phyloP scores from a whole-genome alignment of 2,888 invertebrate genomes.

The Chloroclystis v-ata region DNA sequence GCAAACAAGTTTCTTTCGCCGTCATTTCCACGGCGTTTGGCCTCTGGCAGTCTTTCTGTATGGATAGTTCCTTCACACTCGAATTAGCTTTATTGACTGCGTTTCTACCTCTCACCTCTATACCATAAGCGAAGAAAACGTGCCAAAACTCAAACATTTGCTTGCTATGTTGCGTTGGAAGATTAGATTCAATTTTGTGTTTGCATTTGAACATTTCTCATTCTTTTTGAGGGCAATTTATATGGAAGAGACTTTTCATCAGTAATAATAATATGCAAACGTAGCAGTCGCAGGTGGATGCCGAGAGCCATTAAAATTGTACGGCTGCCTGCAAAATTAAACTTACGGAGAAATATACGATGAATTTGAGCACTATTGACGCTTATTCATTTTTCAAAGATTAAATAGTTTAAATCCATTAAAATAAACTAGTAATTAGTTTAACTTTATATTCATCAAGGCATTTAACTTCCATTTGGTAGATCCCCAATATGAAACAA shows the following conservation, averaged over 20 bases:
- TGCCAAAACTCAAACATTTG: neutral
- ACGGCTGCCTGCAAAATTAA: constrained; percentile 28
- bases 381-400: neutral
- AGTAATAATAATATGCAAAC: constrained; percentile 46
- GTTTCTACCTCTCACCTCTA: constrained; percentile 5
- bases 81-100: constrained; percentile 12
- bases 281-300: constrained; percentile 41
- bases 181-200: neutral
- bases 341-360: constrained; percentile 15
- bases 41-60: constrained; percentile 9
- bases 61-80: constrained; percentile 14
- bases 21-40: constrained; percentile 32
- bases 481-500: too few relatives aligned
- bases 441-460: too few relatives aligned
- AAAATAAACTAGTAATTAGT: too few relatives aligned
- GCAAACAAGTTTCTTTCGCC: constrained; percentile 51
- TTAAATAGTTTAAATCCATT: neutral
- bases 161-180: neutral
- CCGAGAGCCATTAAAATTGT: constrained; percentile 42
- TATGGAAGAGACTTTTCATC: constrained; percentile 28
- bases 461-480: too few relatives aligned
- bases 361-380: constrained; percentile 1
- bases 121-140: neutral
- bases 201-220: neutral
- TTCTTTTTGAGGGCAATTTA: neutral